Base-by-base conservation (phyloP, 2,888 invertebrate genomes). In the Boloria selene region DNA sequence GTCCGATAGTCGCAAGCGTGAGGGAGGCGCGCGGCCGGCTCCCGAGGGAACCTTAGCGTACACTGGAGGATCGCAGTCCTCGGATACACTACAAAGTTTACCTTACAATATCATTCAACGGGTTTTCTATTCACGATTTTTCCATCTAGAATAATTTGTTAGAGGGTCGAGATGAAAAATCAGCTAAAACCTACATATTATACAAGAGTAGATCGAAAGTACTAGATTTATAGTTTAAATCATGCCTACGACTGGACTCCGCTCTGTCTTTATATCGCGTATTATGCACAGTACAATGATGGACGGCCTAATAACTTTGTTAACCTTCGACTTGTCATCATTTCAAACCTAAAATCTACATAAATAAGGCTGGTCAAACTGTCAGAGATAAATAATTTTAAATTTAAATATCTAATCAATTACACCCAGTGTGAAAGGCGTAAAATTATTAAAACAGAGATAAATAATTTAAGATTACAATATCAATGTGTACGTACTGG, bases 121-220 rank as follows among this genome's bases (percentile, higher is more conserved):
- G 74, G 74, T 72, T 75, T 73, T 70, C 63, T 69, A 62, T 74
- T 69, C 72, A 70, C 73, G 68, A 74, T 77, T 77, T 76, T 77
- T 79, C 79, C 63, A 79, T 82, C 81, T 83, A 79, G 79, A 73
- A 72, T 70, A 63, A 67, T 75, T 69, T 73, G 74, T 77, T 75
- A 78, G 76, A 78, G 75, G 78, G 73, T 80, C 85, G 81, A 85
- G 82, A 85, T 81, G 82, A 82, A 84, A 84, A 80, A 83, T 84
- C 81, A 75, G 79, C 83, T 86, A 86, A 80, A 84, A 85, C 81
- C 82, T 81, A 90, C 82, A 81, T 86, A 85, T 83, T 84, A 83
- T 87, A 90, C 87, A 88, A 84, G 82, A 86, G 81, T 88, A 87
- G 83, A 84, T 85, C 84, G 82, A 84, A 81, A 87, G 81, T 84